Conservation (phyloP, 2,888 invertebrate species). For the Boloria selene region DNA sequence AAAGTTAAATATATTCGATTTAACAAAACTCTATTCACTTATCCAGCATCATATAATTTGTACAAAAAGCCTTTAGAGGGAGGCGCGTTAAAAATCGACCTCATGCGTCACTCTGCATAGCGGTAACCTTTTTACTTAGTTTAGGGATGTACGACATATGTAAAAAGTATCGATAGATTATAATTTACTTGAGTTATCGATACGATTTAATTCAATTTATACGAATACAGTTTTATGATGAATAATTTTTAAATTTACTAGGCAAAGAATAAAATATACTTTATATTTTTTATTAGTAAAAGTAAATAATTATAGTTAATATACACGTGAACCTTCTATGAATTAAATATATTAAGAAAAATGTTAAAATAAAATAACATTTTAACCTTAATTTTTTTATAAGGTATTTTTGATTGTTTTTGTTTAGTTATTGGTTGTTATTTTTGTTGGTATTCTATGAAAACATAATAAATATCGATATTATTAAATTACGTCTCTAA, state of each 20-base stretch:
- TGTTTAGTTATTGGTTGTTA: too few species aligned
- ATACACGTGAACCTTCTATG: too few species aligned
- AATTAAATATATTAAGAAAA: too few species aligned
- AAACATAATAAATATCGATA: constrained; percentile 25
- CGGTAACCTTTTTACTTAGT: constrained; percentile 51
- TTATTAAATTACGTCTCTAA: constrained; percentile 26
- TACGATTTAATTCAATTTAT: background rate
- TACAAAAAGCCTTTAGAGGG: constrained; percentile 41
- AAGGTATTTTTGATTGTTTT: too few species aligned
- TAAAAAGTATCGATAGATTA: constrained; percentile 36
- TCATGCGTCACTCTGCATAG: constrained; percentile 52
- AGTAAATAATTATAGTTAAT: too few species aligned
- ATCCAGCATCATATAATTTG: constrained; percentile 28
- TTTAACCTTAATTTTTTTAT: too few species aligned
- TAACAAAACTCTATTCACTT: constrained; percentile 14
- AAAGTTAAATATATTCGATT: constrained; percentile 2
- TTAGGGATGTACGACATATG: constrained; percentile 42
- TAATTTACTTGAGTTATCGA: background rate
- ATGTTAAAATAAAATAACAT: too few species aligned
- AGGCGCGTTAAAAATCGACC: constrained; percentile 56
- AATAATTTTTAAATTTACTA: too few species aligned
- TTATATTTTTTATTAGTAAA: too few species aligned
- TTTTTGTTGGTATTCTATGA: background rate
- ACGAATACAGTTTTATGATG: too few species aligned
- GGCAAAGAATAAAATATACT: too few species aligned